Evolutionary conservation across 2,888 invertebrate species (phyloP).

Genomic region (Micoletzkya japonica): DNA sequence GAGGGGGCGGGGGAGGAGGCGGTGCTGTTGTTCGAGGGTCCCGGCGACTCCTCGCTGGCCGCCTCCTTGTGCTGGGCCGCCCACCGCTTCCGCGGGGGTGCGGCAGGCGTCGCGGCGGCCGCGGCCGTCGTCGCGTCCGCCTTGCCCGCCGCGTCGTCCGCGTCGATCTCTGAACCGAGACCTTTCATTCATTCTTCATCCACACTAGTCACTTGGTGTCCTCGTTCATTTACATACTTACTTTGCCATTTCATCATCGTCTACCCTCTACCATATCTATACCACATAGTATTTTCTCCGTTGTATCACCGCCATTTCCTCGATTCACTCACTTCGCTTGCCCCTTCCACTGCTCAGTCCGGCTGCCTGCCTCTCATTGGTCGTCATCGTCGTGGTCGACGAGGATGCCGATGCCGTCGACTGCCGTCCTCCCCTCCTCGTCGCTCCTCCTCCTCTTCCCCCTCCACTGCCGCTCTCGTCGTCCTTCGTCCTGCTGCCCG

Average conservation of each 20-base stretch:
- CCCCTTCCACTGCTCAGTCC: slow-evolving; percentile 2
- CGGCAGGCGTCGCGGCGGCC: neutral
- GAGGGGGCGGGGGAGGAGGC: neutral
- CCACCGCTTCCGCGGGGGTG: neutral
- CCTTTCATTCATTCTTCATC: neutral
- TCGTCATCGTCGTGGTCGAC: neutral
- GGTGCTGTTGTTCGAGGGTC: neutral
- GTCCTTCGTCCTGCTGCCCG: neutral
- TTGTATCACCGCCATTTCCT: neutral
- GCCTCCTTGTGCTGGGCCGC: neutral
- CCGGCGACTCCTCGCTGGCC: neutral
- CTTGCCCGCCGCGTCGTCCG: neutral
- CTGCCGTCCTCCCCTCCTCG: neutral
- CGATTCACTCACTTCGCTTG: slow-evolving; percentile 2
- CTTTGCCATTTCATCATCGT: neutral
- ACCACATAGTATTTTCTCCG: neutral
- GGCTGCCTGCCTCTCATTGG: neutral
- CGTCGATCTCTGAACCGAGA: neutral
- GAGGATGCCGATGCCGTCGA: neutral
- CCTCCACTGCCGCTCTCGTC: neutral
- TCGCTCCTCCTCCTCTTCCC: neutral
- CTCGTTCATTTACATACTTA: neutral
- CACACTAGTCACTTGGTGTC: neutral
- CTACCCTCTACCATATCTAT: neutral
- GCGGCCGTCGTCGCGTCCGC: neutral